Base-by-base conservation (phyloP, 2,113 vertebrate genomes). In the Chlamydotis undulata region DNA sequence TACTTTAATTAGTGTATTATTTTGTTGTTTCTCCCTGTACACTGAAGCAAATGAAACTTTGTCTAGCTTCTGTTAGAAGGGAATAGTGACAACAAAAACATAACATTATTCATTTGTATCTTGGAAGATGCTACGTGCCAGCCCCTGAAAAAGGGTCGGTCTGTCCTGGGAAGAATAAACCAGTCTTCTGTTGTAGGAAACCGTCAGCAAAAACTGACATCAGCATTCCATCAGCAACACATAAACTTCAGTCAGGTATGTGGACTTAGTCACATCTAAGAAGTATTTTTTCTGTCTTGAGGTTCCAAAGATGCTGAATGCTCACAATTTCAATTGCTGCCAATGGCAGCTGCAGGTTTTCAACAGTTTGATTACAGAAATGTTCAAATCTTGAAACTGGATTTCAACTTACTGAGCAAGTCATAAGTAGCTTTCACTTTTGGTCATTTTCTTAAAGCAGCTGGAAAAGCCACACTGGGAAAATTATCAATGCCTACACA, bases 151-250 rank as follows among this genome's bases (percentile, higher is more conserved):
- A 99, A 98, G 98, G 98, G 99, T 80, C 98, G 98, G 61, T 98
- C 98, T 97, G 97, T 97, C 94, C 98, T 97, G 90, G 98, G 98
- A 85, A 99, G 98, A 90, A 97, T 97, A 70, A 98, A 98, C 94
- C 99, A 98, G 79, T 98, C 98, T 97, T 98, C 98, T 75, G 56
- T 93, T 59, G 93, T 93, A 83, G 98, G 99, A 96, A 98, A 97
- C 98, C 98, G 98, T 91, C 99, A 98, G 65, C 99, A 99, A 93
- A 99, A 99, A 98, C 93, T 98, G 93, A 80, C 98, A 89, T 98
- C 98, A 96, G 98, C 98, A 98, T 99, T 99, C 98, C 99, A 99
- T 97, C 99, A 98, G 96, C 99, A 98, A 90, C 98, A 99, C 59
- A 96, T 98, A 71, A 98, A 98, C 97, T 99, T 99, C 97, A 98